phyloP scores from a whole-genome alignment of 2,797 vertebrate species.

The Microcaecilia unicolor region DNA sequence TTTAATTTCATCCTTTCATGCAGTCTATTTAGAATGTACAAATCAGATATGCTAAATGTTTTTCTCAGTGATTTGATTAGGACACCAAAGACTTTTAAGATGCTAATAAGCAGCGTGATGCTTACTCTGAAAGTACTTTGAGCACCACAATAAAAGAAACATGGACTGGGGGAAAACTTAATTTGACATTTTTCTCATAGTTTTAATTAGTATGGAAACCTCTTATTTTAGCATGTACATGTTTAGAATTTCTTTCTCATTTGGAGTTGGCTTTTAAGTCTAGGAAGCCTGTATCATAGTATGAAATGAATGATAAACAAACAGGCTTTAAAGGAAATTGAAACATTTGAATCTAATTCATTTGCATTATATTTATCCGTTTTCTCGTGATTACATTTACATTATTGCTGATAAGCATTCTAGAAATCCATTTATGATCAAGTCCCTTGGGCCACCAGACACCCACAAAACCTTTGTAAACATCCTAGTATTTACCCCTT shows the following conservation, averaged over 20 bases:
- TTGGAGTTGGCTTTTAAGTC: conserved; percentile 57
- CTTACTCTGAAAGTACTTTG: conserved; percentile 10
- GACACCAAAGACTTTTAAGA: background rate
- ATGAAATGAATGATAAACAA: conserved; percentile 32
- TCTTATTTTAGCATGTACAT: conserved; percentile 48
- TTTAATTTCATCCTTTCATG: too few relatives aligned
- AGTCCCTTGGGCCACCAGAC: too few relatives aligned
- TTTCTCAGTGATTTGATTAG: background rate
- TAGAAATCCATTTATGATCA: too few relatives aligned
- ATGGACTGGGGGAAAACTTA: conserved; percentile 18
- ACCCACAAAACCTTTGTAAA: too few relatives aligned
- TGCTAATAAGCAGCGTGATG: background rate
- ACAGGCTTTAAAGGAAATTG: conserved; percentile 21
- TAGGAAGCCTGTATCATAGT: conserved; percentile 32
- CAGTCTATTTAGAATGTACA: background rate
- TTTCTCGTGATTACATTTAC: too few relatives aligned
- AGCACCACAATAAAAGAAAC: conserved; percentile 8
- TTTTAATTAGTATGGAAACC: conserved; percentile 58
- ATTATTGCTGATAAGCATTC: too few relatives aligned
- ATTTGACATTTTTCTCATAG: conserved; percentile 32
- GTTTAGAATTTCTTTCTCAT: conserved; percentile 59
- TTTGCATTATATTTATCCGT: too few relatives aligned
- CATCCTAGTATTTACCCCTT: too few relatives aligned
- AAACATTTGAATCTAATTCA: too few relatives aligned
- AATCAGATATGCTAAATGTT: conserved; percentile 3